These are phyloP conservation scores for Drosophila mayri DNA, from an alignment of 1,140 invertebrate genomes.

Conservation along the genomic window DNA sequence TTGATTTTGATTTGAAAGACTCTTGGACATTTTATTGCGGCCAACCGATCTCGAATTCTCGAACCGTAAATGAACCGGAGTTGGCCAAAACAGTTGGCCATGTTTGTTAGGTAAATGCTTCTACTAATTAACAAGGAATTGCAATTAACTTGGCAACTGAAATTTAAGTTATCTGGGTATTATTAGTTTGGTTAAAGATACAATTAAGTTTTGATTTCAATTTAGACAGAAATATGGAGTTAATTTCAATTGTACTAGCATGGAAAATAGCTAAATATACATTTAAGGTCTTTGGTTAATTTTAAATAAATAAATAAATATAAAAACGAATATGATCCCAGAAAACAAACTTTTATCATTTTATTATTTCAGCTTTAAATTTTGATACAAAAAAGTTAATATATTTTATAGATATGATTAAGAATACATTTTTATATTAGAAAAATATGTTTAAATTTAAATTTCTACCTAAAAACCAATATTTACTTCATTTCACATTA, in stretches of 20 bases:
- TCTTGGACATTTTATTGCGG: slow-evolving; percentile 10
- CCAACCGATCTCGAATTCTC: slow-evolving; percentile 10
- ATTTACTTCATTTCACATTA: background rate
- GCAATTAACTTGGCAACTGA: background rate
- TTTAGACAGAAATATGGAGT: too few relatives aligned
- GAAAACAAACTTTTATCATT: too few relatives aligned
- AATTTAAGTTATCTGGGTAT: background rate
- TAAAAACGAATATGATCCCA: too few relatives aligned
- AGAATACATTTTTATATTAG: too few relatives aligned
- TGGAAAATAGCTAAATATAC: background rate
- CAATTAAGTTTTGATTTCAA: background rate
- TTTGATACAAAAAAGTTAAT: too few relatives aligned
- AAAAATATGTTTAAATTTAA: too few relatives aligned
- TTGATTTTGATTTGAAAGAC: slow-evolving; percentile 47
- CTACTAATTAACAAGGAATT: background rate
- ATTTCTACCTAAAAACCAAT: too few relatives aligned
- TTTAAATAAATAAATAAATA: too few relatives aligned
- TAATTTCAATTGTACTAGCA: background rate
- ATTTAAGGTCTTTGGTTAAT: too few relatives aligned
- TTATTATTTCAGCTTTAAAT: too few relatives aligned
- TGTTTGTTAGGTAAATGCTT: background rate
- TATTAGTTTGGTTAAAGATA: background rate
- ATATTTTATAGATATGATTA: too few relatives aligned
- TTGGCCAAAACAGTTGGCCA: background rate
- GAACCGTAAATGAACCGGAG: slow-evolving; percentile 2